Conservation (phyloP, 2,888 invertebrate species). For the Sarcophaga variegata region DNA sequence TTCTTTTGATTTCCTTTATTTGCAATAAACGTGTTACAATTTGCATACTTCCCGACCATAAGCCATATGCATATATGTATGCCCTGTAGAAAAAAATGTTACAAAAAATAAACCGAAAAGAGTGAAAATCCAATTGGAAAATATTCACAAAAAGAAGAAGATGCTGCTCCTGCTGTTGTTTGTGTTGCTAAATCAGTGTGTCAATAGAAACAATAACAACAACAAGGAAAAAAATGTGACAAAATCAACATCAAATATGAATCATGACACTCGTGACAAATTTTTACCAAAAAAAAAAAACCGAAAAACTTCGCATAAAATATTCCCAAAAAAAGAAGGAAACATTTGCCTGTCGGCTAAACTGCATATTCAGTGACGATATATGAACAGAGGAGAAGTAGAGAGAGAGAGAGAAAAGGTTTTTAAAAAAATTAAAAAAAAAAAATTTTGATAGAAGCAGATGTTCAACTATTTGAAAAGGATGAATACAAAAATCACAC, state of each 20-base stretch:
- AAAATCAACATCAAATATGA: constrained; percentile 54
- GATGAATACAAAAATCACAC: constrained; percentile 7
- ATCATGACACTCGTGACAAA: constrained; percentile 63
- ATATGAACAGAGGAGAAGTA: neutral
- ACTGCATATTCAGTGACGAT: constrained; percentile 44
- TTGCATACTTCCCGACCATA: constrained; percentile 20
- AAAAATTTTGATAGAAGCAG: constrained; percentile 57
- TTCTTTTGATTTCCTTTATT: no score
- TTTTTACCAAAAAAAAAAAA: constrained; percentile 12
- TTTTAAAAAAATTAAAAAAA: neutral
- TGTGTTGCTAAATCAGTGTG: neutral
- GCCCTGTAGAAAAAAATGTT: no score
- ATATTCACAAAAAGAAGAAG: neutral
- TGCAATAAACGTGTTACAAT: constrained; percentile 29
- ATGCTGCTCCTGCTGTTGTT: neutral
- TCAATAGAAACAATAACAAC: no score
- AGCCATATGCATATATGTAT: neutral
- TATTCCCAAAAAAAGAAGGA: no score
- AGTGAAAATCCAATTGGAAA: constrained; percentile 41
- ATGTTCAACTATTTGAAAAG: constrained; percentile 43
- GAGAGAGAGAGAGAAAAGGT: constrained; percentile 27
- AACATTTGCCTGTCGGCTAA: constrained; percentile 25
- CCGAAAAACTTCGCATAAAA: neutral
- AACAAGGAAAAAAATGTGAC: constrained; percentile 18
- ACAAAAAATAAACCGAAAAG: neutral